Evolutionary conservation across 2,797 vertebrate species (phyloP), one percentile per base, ranked within the genome.

Genomic region (Bradypus variegatus): DNA sequence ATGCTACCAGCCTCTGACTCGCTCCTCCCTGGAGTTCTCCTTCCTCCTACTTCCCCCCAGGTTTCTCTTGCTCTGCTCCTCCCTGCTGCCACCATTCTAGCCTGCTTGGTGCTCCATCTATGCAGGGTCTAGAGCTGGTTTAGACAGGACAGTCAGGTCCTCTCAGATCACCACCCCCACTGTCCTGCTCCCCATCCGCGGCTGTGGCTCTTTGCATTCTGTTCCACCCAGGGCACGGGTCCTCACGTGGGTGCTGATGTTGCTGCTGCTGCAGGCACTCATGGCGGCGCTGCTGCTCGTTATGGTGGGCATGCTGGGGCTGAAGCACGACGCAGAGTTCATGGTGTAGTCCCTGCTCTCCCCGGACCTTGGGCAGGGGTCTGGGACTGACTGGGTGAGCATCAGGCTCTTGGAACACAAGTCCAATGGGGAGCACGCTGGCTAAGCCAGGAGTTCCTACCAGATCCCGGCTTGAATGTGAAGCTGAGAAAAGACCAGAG

Each of bases 351-450:
- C 86, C 9, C 89, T n/a, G 15, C 38, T 92, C 50, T 67, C 79
- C 77, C 33, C 64, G 25, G 31, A 77, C 87, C 89, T 95, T 81
- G 84, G 91, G 70, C 91, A n/a, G 29, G 23, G 84, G 79, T 33
- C 84, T 58, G 79, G 93, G 55, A 41, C 85, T 95, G 94, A 23
- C 75, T 96, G 91, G 23, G 82, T 91, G 78, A 96, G 93, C 96
- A 96, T 95, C 85, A 31, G 83, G 82, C 53, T 76, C 91, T 84
- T 86, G 89, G 45, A 93, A 94, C 55, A 70, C 67, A 86, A 45
- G 64, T 82, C 58, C n/a, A 15, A 41, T 31, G 53, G 50, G 77
- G 31, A 86, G 33, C 4, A 29, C 23, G 77, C 80, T 75, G n/a
- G 41, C 55, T 82, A 29, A 62, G 58, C 25, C n/a, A 55, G 77